Evolutionary conservation across 1,140 invertebrate genomes (phyloP), one percentile per base, ranked within the genome.

Genomic region (Brachystomella parvula): DNA sequence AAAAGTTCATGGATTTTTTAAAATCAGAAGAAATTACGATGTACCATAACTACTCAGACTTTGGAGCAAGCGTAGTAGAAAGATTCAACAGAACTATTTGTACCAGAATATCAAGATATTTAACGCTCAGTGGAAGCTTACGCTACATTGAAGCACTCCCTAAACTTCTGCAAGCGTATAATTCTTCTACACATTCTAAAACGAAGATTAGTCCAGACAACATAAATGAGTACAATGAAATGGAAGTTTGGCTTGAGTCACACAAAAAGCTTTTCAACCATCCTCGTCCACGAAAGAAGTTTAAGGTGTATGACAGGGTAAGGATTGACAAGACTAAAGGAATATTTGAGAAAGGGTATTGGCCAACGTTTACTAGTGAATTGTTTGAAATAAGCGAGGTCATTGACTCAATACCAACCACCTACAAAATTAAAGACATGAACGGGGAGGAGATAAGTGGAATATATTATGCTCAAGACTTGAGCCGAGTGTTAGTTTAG

Each of bases 241-340:
- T 59, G 53, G 49, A 67, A 2, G 68, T 67, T 0, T 72, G 70
- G 70, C 15, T 63, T 3, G 60, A 72, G n/a, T 49, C 56, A 3
- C 63, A 72, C 56, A 61, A 53, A 28, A 62, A 70, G 49, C 9
- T 58, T 19, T 62, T 24, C 26, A 30, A 84, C 90, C 0, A 77
- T 97, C n/a, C 87, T 89, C 44, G 86, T 92, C 47, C 87, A 89
- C 75, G 93, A 97, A 77, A 3, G 6, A 60, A 29, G 6, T 60
- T 60, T 9, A 26, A 60, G 58, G 6, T 60, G 30, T 60, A 60
- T 29, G 58, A 60, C 30, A 15, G 33, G 9, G 58, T 60, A 28
- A 15, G 58, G 6, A 9, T 60, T 3, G 29, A 24, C 32, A 60
- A 60, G 39, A 24, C 32, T 9, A 68, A 65, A 28, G 15, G 44